Evolutionary conservation across 2,888 invertebrate species (phyloP).

Genomic region (Eudemis profundana): DNA sequence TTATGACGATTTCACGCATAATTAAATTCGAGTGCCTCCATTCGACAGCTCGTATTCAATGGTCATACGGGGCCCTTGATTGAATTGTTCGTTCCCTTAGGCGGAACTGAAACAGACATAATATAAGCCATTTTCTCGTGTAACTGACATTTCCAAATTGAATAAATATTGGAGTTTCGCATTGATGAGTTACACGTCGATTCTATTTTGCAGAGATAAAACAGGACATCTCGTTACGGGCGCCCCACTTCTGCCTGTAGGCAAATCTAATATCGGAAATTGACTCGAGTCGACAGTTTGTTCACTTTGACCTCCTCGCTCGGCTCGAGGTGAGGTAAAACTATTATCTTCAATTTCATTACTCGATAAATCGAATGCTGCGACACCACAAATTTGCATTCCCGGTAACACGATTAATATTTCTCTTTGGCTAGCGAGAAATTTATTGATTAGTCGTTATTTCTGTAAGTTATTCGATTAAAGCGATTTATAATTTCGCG

Average conservation of each 20-base stretch:
- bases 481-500: background rate
- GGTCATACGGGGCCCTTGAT: constrained; percentile 17
- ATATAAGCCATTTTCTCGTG: constrained; percentile 23
- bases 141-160: constrained; percentile 33
- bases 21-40: constrained; percentile 20
- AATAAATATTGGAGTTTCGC: constrained; percentile 31
- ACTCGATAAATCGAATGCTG: constrained; percentile 58
- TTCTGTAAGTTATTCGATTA: background rate
- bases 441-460: constrained; percentile 7
- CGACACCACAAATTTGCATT: constrained; percentile 42
- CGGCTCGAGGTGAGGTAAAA: constrained; percentile 67
- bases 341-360: constrained; percentile 65
- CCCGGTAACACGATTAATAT: constrained; percentile 5
- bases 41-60: constrained; percentile 19
- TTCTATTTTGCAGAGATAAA: constrained; percentile 54
- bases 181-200: constrained; percentile 33
- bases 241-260: constrained; percentile 61
- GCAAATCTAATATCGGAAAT: constrained; percentile 81
- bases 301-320: constrained; percentile 70
- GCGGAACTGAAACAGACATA: constrained; percentile 22
- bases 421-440: constrained; percentile 4
- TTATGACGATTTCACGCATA: constrained; percentile 9
- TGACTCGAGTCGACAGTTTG: constrained; percentile 68
- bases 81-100: constrained; percentile 20
- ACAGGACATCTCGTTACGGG: constrained; percentile 51